Evolutionary conservation across 1,140 invertebrate genomes (phyloP).

Genomic region (Drosophila nigrodunni): DNA sequence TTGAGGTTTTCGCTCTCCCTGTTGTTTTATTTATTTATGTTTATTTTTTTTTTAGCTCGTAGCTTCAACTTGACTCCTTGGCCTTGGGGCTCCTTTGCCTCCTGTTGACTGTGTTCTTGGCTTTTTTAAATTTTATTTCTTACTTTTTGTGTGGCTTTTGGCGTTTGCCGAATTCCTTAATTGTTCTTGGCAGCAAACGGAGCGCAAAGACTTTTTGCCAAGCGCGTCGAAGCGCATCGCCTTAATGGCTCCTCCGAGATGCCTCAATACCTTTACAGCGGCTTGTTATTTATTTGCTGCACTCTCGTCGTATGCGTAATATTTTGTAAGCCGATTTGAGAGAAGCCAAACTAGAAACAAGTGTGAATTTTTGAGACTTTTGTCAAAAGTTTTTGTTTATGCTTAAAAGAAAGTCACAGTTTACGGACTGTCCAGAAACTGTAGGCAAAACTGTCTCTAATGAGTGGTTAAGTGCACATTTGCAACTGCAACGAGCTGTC

Average conservation of each 20-base stretch:
- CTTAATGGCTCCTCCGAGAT: constrained; percentile 60
- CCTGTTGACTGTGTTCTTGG: constrained; percentile 36
- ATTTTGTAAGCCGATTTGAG: constrained; percentile 62
- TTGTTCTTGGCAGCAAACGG: constrained; percentile 58
- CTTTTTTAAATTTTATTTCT: constrained; percentile 58
- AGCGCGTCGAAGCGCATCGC: constrained; percentile 58
- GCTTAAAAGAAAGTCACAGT: background rate
- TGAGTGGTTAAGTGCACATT: constrained; percentile 74
- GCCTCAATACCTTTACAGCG: constrained; percentile 47
- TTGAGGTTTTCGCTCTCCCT: constrained; percentile 34
- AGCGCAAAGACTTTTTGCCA: constrained; percentile 32
- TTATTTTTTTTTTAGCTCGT: constrained; percentile 14
- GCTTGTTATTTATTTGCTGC: constrained; percentile 59
- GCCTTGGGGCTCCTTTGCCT: constrained; percentile 48
- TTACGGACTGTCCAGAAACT: background rate
- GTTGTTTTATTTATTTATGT: constrained; percentile 46
- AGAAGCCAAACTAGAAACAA: background rate
- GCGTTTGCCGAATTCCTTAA: constrained; percentile 62
- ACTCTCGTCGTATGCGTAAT: constrained; percentile 49
- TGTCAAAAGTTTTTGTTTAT: background rate
- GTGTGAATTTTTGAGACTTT: no score
- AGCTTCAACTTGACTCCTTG: constrained; percentile 48
- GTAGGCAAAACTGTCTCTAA: constrained; percentile 47
- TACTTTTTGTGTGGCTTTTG: constrained; percentile 63
- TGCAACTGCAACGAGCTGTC: constrained; percentile 45